These are phyloP conservation scores for Allobates femoralis DNA, from an alignment of 2,797 vertebrate species.

Conservation along the genomic window DNA sequence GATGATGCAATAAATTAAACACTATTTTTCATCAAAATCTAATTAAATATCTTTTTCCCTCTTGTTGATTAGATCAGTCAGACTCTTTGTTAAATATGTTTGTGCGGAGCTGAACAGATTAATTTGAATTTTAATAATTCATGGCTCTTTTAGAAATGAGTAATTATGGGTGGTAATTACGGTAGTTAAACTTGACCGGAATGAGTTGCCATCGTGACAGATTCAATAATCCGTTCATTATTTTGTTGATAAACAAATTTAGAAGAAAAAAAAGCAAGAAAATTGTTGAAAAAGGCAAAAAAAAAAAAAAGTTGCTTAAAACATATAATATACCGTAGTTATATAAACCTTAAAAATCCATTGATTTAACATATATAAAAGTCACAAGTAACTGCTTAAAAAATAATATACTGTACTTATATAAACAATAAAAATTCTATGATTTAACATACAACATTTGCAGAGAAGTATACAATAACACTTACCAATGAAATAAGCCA, in stretches of 20 bases:
- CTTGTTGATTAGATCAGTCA: constrained; percentile 86
- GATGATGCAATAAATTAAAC: constrained; percentile 99
- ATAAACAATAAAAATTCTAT: too few species aligned
- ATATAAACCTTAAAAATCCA: too few species aligned
- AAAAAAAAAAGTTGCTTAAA: not conserved
- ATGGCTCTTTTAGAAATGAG: constrained; percentile 78
- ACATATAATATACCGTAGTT: too few species aligned
- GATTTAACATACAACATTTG: too few species aligned
- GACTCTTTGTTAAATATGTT: constrained; percentile 88
- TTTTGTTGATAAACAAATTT: not conserved
- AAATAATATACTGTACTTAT: too few species aligned
- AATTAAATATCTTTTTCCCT: constrained; percentile 88
- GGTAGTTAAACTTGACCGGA: constrained; percentile 75
- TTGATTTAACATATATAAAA: too few species aligned
- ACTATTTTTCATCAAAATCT: constrained; percentile 98
- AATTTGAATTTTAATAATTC: constrained; percentile 84
- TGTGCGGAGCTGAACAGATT: constrained; percentile 76
- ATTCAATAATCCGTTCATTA: not conserved
- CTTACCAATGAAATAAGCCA: constrained; percentile 98
- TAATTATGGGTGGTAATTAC: constrained; percentile 86
- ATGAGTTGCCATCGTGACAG: constrained; percentile 64
- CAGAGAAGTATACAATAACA: not conserved
- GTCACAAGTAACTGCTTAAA: too few species aligned
- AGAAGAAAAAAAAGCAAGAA: not conserved
- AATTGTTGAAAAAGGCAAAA: not conserved